Percentiles rank a stretch among this genome's conserved stretches.
Evolutionary conservation across 2,113 vertebrate genomes (phyloP).

Genomic region (Pseudolaguvia tuberculata): DNA sequence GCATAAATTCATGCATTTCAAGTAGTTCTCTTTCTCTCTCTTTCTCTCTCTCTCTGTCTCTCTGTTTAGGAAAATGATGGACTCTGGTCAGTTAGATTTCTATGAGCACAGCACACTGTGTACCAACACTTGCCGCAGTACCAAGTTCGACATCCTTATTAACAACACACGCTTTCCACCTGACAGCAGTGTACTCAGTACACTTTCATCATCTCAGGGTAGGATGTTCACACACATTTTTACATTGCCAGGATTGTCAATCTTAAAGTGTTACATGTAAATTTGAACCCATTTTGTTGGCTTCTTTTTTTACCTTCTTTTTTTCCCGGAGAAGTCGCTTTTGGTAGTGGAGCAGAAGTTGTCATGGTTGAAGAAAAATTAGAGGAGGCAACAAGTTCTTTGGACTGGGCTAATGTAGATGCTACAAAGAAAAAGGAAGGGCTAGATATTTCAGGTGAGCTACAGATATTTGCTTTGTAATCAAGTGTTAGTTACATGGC

Average conservation of each 20-base stretch:
- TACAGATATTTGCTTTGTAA: neutral
- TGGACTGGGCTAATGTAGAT: slow-evolving; percentile 71
- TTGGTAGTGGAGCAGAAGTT: slow-evolving; percentile 80
- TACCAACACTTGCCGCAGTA: slow-evolving; percentile 96
- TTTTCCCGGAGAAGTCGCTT: slow-evolving; percentile 74
- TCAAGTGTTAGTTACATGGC: neutral
- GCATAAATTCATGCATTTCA: neutral
- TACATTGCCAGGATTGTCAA: neutral
- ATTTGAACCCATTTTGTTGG: neutral
- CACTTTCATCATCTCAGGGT: slow-evolving; percentile 83
- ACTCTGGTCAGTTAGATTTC: slow-evolving; percentile 94
- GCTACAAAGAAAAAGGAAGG: slow-evolving; percentile 73
- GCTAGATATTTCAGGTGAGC: slow-evolving; percentile 84
- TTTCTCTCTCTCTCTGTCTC: slow-evolving; percentile 5
- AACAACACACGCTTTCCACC: slow-evolving; percentile 92
- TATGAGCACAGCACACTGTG: slow-evolving; percentile 95
- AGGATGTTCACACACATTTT: neutral
- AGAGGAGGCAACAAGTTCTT: slow-evolving; percentile 66
- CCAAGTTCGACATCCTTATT: slow-evolving; percentile 96
- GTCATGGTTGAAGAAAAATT: slow-evolving; percentile 75
- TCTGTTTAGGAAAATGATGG: slow-evolving; percentile 92
- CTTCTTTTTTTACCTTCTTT: slow-evolving; percentile 32
- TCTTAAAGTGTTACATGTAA: neutral
- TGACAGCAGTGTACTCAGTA: slow-evolving; percentile 78
- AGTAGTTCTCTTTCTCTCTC: no score